These are phyloP conservation scores for Steromphala cineraria DNA, from an alignment of 2,888 invertebrate genomes.

Conservation along the genomic window DNA sequence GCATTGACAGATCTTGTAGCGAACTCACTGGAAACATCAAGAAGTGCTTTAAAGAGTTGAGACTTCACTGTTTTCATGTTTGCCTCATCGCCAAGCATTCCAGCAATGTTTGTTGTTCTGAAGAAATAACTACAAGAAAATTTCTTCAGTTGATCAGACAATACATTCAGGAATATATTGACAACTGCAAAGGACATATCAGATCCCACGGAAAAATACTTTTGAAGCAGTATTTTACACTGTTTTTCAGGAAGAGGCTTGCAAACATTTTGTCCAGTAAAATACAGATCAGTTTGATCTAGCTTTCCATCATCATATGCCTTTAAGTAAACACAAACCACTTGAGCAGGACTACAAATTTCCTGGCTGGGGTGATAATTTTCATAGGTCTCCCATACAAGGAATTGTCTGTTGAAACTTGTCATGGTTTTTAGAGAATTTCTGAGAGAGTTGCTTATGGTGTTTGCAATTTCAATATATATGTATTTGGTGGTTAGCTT, in stretches of 20 bases:
- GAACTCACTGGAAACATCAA: conserved; percentile 16
- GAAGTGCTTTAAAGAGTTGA: conserved; percentile 9
- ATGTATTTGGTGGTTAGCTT: neutral
- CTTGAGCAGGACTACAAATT: conserved; percentile 18
- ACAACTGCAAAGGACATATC: conserved; percentile 29
- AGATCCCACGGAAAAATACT: neutral
- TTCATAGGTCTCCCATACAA: conserved; percentile 22
- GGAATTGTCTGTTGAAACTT: neutral
- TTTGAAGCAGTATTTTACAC: neutral
- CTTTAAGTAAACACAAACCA: conserved; percentile 23
- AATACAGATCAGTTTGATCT: conserved; percentile 8
- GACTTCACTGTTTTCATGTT: neutral
- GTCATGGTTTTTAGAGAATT: neutral
- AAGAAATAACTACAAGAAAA: conserved; percentile 29
- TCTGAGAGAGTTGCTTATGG: neutral
- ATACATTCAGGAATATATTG: conserved; percentile 22
- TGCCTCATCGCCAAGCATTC: conserved; percentile 16
- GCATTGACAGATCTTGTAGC: conserved; percentile 10
- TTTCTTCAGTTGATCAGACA: conserved; percentile 32
- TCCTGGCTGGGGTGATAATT: neutral
- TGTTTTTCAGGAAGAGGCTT: neutral
- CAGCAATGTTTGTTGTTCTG: neutral
- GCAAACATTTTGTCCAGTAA: neutral
- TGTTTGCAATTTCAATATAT: conserved; percentile 23
- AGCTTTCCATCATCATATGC: neutral